A percentile compares a stretch with the other conserved stretches of the same genome.
Conservation (phyloP, 1,140 invertebrate species). For the Euwallacea fornicatus region DNA sequence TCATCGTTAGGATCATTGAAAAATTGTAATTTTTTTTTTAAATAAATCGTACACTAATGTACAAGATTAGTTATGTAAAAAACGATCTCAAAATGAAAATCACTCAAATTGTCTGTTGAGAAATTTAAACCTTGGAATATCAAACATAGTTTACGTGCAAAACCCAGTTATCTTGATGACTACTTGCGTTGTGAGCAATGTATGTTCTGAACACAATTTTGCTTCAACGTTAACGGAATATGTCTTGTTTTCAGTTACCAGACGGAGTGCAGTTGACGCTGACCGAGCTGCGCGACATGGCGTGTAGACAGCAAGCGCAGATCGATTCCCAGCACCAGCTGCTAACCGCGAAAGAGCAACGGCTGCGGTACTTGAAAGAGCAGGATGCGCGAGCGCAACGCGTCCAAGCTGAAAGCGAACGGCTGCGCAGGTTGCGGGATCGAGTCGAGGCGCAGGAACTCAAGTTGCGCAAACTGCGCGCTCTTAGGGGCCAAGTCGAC, state of each 20-base stretch:
- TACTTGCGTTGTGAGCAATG: too few species aligned
- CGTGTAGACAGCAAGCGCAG: slow-evolving; percentile 91
- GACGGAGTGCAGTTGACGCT: slow-evolving; percentile 84
- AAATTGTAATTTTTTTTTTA: too few species aligned
- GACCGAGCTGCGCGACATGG: slow-evolving; percentile 94
- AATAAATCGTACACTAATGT: too few species aligned
- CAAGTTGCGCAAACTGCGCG: slow-evolving; percentile 85
- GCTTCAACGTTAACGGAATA: too few species aligned
- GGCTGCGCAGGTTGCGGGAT: slow-evolving; percentile 82
- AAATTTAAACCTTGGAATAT: too few species aligned
- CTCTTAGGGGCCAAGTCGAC: slow-evolving; percentile 88
- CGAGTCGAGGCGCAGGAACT: slow-evolving; percentile 92
- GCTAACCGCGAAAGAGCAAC: slow-evolving; percentile 87
- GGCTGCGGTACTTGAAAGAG: slow-evolving; percentile 91
- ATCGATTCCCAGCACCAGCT: slow-evolving; percentile 91
- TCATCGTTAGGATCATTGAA: too few species aligned
- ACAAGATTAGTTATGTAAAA: too few species aligned
- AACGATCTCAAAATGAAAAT: too few species aligned
- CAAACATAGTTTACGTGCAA: too few species aligned
- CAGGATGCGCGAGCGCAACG: slow-evolving; percentile 83
- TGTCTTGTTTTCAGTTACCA: slow-evolving; percentile 67
- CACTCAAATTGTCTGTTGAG: too few species aligned
- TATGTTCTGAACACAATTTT: too few species aligned
- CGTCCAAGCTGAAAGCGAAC: slow-evolving; percentile 84
- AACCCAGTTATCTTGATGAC: too few species aligned